A percentile compares a stretch with the other conserved stretches of the same genome.
phyloP scores from a whole-genome alignment of 2,888 invertebrate species.

The Apotomis capreana region DNA sequence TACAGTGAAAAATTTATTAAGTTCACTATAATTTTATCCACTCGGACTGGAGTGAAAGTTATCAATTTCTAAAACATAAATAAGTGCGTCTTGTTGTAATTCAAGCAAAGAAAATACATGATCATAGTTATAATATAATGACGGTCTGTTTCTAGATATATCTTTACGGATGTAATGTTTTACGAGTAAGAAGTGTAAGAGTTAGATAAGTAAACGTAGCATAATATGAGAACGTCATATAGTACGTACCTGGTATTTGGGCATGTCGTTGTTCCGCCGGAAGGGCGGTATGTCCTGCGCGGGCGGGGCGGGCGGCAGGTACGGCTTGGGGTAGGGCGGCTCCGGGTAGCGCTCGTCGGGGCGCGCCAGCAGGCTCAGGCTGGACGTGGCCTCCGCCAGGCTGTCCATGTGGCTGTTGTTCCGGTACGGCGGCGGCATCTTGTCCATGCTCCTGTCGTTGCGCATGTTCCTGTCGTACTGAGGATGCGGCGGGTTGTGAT shows the following conservation, averaged over 20 bases:
- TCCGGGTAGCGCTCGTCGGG: conserved; percentile 62
- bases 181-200: too few relatives aligned
- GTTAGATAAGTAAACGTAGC: too few relatives aligned
- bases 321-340: conserved; percentile 58
- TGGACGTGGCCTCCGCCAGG: conserved; percentile 68
- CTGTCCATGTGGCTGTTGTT: conserved; percentile 65
- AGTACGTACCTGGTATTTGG: conserved; percentile 61
- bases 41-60: too few relatives aligned
- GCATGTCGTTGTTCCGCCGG: conserved; percentile 57
- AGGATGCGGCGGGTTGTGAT: conserved; percentile 58
- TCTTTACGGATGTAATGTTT: too few relatives aligned
- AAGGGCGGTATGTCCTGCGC: conserved; percentile 64
- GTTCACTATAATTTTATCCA: too few relatives aligned
- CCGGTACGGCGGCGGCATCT: conserved; percentile 57
- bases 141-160: too few relatives aligned
- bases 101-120: too few relatives aligned
- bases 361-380: conserved; percentile 62
- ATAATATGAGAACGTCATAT: too few relatives aligned
- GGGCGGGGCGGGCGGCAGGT: conserved; percentile 57
- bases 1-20: too few relatives aligned
- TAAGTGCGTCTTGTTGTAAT: too few relatives aligned
- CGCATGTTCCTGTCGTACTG: conserved; percentile 67
- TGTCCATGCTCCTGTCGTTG: conserved; percentile 61
- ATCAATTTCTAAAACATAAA: too few relatives aligned
- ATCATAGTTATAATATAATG: too few relatives aligned